Base-by-base conservation (phyloP, 2,888 invertebrate species). In the Caenorhabditis sinica region DNA sequence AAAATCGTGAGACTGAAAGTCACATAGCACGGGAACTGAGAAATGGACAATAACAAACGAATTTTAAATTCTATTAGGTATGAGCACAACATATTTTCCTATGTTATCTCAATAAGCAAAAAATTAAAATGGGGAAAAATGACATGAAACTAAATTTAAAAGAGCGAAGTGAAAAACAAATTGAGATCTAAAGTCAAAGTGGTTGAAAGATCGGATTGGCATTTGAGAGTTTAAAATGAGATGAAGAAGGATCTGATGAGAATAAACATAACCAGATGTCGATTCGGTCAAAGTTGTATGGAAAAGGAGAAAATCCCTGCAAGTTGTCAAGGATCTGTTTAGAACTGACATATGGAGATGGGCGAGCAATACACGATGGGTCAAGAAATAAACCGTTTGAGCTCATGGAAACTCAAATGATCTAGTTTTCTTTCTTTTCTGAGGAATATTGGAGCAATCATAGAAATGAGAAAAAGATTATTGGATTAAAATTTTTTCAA, bases 211-310 rank as follows among this genome's bases (percentile, higher is more conserved):
- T 36, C 33, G 33, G 5, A 36, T 9, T 4, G 33, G 9, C 33
- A 36, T 56, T 25, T 17, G 71, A 72, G 20, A 63, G 72, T 76
- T 82, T 75, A 76, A 82, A 82, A 65, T 74, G 63, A 82, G 68
- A 69, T 53, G 56, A 75, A 82, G 72, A 66, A 66, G 66, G 65
- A 45, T 75, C 53, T 63, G 74, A 82, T 82, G 58, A 66, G 25
- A 40, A 82, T 82, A 82, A 82, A 82, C 82, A 82, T 1, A 56
- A 82, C 82, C 82, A 82, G 82, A 82, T 82, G 82, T 82, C 43
- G 40, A 49, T 58, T 58, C 43, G 73, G 73, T 65, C 63, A 56
- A 79, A 79, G 53, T 71, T 63, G 69, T 53, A 56, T 80, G 40
- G 71, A 79, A 79, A 77, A 69, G 76, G 69, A 40, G 71, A 69